Conservation (phyloP, 1,140 invertebrate species). For the Oryctes rhinoceros region DNA sequence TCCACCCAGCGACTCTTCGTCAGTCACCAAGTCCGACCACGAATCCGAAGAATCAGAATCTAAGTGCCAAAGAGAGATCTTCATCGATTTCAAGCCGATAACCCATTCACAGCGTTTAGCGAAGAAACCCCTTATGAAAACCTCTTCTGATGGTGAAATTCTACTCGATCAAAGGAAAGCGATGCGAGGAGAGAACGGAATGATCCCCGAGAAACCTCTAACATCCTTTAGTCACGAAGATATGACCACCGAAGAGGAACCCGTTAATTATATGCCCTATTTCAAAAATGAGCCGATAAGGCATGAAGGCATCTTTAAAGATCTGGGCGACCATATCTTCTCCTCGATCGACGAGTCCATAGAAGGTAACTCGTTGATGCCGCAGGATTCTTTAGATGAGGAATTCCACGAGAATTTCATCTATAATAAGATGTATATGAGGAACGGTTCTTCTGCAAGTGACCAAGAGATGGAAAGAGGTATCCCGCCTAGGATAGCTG, state of each 20-base stretch:
- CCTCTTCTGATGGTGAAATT: constrained; percentile 82
- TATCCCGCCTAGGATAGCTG: constrained; percentile 51
- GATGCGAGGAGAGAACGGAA: constrained; percentile 57
- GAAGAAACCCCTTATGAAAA: constrained; percentile 76
- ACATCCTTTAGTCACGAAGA: constrained; percentile 69
- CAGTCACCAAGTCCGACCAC: constrained; percentile 53
- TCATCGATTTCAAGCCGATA: constrained; percentile 86
- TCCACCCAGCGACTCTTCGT: constrained; percentile 54
- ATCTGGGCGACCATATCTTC: constrained; percentile 57
- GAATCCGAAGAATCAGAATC: constrained; percentile 66
- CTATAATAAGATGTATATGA: constrained; percentile 74
- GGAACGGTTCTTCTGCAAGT: constrained; percentile 68
- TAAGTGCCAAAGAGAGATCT: constrained; percentile 75
- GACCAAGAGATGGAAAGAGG: constrained; percentile 49
- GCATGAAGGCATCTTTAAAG: constrained; percentile 67
- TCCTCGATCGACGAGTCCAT: constrained; percentile 54
- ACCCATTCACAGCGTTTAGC: constrained; percentile 58
- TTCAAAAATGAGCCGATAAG: constrained; percentile 68
- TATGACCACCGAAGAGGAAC: constrained; percentile 57
- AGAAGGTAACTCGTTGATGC: constrained; percentile 51
- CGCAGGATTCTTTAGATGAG: constrained; percentile 65
- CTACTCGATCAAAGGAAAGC: constrained; percentile 69
- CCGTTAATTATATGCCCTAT: constrained; percentile 58
- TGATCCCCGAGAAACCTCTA: constrained; percentile 63
- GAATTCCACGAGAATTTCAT: constrained; percentile 84